A percentile compares a stretch with the other conserved stretches of the same genome.
These are phyloP conservation scores for Eclectus roratus DNA, from an alignment of 2,113 vertebrate species.

Conservation along the genomic window DNA sequence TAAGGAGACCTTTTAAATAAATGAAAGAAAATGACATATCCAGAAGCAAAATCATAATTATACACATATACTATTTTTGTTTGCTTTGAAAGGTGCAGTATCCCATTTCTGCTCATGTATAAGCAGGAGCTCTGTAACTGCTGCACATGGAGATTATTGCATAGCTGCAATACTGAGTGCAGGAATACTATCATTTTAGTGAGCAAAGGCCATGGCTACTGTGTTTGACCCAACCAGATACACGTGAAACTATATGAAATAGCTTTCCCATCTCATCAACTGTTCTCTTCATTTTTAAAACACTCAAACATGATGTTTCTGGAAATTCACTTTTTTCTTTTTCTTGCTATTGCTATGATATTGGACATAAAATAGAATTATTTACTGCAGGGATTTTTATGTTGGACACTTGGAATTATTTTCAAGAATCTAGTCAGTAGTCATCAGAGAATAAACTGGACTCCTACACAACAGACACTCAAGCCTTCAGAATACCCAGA, in stretches of 20 bases:
- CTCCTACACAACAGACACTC: not conserved
- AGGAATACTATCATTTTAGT: not conserved
- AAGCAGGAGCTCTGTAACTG: not conserved
- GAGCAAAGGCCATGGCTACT: not conserved
- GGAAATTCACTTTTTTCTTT: not conserved
- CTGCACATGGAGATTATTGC: not conserved
- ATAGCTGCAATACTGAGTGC: not conserved
- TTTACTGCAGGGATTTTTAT: not conserved
- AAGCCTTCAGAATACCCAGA: not conserved
- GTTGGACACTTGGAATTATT: not conserved
- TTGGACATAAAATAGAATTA: not conserved
- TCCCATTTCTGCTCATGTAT: not conserved
- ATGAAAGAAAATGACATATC: not conserved
- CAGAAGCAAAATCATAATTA: not conserved
- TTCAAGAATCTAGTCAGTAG: not conserved
- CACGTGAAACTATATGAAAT: not conserved
- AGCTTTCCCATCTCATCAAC: not conserved
- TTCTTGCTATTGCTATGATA: not conserved
- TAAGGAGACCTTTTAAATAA: constrained; percentile 59
- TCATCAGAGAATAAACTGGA: not conserved
- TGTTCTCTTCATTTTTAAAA: not conserved
- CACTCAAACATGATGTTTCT: not conserved
- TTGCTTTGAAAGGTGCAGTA: not conserved
- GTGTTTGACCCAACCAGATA: not conserved
- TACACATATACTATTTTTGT: not conserved